Conservation (phyloP, 2,113 vertebrate species). For the Calyptommatus sinebrachiatus region DNA sequence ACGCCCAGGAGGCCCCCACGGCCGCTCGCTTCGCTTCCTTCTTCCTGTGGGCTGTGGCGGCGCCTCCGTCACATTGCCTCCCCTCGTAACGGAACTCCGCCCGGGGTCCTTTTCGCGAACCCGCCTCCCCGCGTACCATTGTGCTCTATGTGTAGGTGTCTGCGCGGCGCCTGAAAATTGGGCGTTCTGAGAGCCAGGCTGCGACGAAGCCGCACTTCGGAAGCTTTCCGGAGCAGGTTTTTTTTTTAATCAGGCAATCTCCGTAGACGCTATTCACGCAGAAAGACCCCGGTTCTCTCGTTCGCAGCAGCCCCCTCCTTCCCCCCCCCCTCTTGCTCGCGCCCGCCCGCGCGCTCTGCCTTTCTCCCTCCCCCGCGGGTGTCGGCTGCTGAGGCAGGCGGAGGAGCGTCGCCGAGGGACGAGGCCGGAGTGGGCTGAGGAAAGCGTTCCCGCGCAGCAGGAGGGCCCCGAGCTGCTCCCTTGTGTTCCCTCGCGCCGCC, state of each 20-base stretch:
- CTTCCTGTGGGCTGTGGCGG: no score
- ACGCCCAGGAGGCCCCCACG: neutral
- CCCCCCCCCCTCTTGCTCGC: neutral
- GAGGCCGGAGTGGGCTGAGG: conserved; percentile 42
- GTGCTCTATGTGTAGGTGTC: conserved; percentile 20
- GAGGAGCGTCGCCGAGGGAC: conserved; percentile 34
- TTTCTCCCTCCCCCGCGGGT: conserved; percentile 23
- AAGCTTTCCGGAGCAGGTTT: accelerated
- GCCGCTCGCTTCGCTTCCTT: no score
- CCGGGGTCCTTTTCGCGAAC: neutral
- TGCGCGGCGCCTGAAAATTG: conserved; percentile 36
- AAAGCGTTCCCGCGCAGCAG: conserved; percentile 27
- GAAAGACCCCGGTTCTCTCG: conserved; percentile 36
- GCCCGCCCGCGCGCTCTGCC: conserved; percentile 37
- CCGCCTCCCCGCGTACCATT: conserved; percentile 6
- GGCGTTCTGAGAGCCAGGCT: neutral
- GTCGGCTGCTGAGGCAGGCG: conserved; percentile 46
- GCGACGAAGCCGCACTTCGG: neutral
- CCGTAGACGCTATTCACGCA: accelerated
- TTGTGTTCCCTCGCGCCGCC: no score
- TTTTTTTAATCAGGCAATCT: conserved; percentile 32
- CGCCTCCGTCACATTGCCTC: no score
- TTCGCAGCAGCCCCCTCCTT: neutral
- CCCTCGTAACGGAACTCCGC: neutral
- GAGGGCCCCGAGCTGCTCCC: conserved; percentile 10